phyloP scores from a whole-genome alignment of 2,113 vertebrate species.

The Podilymbus podiceps region DNA sequence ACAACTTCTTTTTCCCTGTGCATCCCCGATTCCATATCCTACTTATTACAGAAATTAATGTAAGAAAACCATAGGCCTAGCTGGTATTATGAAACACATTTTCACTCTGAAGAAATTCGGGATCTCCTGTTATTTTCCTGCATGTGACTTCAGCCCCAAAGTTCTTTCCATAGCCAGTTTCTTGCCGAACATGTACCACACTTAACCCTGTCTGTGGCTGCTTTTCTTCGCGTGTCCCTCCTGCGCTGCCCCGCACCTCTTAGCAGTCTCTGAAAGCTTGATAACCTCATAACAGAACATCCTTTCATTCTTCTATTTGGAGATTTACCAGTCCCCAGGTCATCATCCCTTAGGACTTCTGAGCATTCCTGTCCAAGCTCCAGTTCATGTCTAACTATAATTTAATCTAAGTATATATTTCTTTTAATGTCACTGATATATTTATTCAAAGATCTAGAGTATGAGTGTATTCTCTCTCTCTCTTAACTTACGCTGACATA shows the following conservation, averaged over 20 bases:
- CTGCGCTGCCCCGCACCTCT: neutral
- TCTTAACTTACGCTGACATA: neutral
- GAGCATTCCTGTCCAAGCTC: neutral
- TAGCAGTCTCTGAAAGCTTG: neutral
- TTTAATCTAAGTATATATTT: neutral
- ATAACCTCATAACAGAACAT: neutral
- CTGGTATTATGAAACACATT: neutral
- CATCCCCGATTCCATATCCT: neutral
- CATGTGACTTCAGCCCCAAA: neutral
- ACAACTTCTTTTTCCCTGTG: neutral
- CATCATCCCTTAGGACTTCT: neutral
- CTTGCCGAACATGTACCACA: neutral
- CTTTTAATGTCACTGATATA: neutral
- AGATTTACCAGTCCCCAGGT: neutral
- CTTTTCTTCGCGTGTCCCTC: neutral
- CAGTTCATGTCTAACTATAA: neutral
- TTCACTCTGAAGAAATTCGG: neutral
- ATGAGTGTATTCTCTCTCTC: neutral
- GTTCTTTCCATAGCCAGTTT: neutral
- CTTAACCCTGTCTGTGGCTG: neutral
- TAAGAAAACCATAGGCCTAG: neutral
- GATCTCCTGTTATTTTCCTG: neutral
- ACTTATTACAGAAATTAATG: neutral
- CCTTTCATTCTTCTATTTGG: neutral
- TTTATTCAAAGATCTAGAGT: neutral